A percentile compares a stretch with the other conserved stretches of the same genome.
These are phyloP conservation scores for Chromobotia macracanthus DNA, from an alignment of 2,797 vertebrate species.

Conservation along the genomic window DNA sequence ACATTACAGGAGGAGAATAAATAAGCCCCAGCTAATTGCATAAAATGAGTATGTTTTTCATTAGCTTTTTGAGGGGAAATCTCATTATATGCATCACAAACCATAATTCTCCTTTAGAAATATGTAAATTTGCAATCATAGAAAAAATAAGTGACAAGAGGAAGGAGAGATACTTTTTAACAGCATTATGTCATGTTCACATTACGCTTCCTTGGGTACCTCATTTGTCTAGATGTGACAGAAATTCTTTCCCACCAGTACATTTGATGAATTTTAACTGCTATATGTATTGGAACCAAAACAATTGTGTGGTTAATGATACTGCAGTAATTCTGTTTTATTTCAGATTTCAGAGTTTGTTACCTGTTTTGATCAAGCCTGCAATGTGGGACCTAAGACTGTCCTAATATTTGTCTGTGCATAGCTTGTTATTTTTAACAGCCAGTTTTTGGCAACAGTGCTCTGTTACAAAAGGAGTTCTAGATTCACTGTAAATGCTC, in stretches of 20 bases:
- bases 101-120: slow-evolving; percentile 70
- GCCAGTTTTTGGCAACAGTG: background rate
- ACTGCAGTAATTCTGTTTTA: slow-evolving; percentile 12
- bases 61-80: slow-evolving; percentile 74
- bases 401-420: slow-evolving; percentile 2
- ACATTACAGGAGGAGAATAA: slow-evolving; percentile 77
- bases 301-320: slow-evolving; percentile 28
- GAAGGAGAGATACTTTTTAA: slow-evolving; percentile 55
- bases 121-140: slow-evolving; percentile 71
- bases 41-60: slow-evolving; percentile 74
- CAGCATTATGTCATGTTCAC: slow-evolving; percentile 49
- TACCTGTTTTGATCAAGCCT: slow-evolving; percentile 2
- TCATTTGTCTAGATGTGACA: slow-evolving; percentile 52
- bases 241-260: slow-evolving; percentile 22
- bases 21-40: slow-evolving; percentile 74
- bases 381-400: background rate
- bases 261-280: slow-evolving; percentile 30
- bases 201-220: slow-evolving; percentile 43
- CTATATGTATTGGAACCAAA: slow-evolving; percentile 27
- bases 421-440: background rate
- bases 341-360: background rate
- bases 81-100: slow-evolving; percentile 81
- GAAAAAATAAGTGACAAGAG: slow-evolving; percentile 49
- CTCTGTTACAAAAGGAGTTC: background rate
- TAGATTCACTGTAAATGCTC: slow-evolving; percentile 9